Evolutionary conservation across 2,797 vertebrate species (phyloP).

Genomic region (Pseudocheirus occidentalis): DNA sequence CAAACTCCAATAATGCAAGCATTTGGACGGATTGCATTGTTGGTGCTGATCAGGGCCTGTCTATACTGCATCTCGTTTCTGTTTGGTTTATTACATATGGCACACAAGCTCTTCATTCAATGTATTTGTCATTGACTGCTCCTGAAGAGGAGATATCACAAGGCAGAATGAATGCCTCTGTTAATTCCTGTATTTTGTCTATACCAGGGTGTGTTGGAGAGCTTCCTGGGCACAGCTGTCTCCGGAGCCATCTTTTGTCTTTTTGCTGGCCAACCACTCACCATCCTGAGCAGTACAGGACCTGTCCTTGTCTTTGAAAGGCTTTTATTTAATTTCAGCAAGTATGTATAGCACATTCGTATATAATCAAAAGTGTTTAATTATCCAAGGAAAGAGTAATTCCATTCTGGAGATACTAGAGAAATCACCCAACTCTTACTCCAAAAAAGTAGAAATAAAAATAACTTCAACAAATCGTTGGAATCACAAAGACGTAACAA

Average conservation of each 20-base stretch:
- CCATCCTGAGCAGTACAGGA: slow-evolving; percentile 97
- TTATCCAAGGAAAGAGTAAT: background rate
- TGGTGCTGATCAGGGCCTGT: no score
- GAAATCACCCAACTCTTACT: background rate
- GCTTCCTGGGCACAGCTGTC: slow-evolving; percentile 96
- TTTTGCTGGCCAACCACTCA: slow-evolving; percentile 95
- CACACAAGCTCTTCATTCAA: background rate
- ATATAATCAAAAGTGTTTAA: background rate
- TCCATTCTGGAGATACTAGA: background rate
- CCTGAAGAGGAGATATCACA: background rate
- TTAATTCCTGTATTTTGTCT: slow-evolving; percentile 56
- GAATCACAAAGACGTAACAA: background rate
- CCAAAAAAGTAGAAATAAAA: background rate
- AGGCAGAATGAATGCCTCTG: background rate
- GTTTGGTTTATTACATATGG: background rate
- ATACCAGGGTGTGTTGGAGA: slow-evolving; percentile 95
- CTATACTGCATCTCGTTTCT: background rate
- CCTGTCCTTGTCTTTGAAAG: slow-evolving; percentile 98
- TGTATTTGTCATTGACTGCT: background rate
- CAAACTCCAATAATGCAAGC: background rate
- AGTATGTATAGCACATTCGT: slow-evolving; percentile 82
- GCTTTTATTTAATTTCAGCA: slow-evolving; percentile 98
- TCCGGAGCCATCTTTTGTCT: slow-evolving; percentile 94
- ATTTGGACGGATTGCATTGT: background rate
- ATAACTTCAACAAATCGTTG: background rate